Evolutionary conservation across 2,113 vertebrate genomes (phyloP).

Genomic region (Scophthalmus maximus): DNA sequence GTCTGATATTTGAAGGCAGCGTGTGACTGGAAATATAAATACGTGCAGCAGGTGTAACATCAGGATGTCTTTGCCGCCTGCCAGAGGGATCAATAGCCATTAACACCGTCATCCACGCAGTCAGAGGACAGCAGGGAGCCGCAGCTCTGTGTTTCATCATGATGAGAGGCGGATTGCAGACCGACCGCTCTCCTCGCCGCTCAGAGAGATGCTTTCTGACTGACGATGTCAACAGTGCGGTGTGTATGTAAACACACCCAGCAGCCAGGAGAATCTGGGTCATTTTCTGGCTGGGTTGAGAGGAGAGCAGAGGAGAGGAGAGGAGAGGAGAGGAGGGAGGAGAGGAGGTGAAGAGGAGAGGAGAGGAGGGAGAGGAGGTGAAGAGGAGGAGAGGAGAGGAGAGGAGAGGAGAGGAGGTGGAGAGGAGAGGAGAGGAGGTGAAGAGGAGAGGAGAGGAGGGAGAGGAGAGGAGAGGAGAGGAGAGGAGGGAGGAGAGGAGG

Average conservation of each 20-base stretch:
- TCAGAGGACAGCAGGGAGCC: conserved; percentile 58
- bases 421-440: conserved; percentile 24
- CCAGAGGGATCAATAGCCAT: conserved; percentile 72
- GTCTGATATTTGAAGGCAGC: conserved; percentile 23
- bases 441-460: conserved; percentile 3
- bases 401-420: conserved; percentile 51
- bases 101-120: conserved; percentile 64
- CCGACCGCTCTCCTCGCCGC: conserved; percentile 39
- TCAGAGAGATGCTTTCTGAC: conserved; percentile 51
- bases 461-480: conserved; percentile 1
- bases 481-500: conserved; percentile 45
- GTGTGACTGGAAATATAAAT: conserved; percentile 59
- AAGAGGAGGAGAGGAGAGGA: conserved; percentile 18
- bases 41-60: conserved; percentile 36
- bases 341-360: too few relatives aligned
- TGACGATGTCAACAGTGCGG: conserved; percentile 67
- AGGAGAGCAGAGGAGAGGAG: conserved; percentile 30
- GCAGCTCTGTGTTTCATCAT: conserved; percentile 59
- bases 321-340: conserved; percentile 52
- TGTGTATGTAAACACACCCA: conserved; percentile 67
- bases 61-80: conserved; percentile 48
- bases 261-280: conserved; percentile 72
- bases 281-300: conserved; percentile 63
- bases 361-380: conserved; percentile 43
- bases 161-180: conserved; percentile 45